Conservation (phyloP, 2,113 vertebrate species). For the Xiphophorus maculatus region DNA sequence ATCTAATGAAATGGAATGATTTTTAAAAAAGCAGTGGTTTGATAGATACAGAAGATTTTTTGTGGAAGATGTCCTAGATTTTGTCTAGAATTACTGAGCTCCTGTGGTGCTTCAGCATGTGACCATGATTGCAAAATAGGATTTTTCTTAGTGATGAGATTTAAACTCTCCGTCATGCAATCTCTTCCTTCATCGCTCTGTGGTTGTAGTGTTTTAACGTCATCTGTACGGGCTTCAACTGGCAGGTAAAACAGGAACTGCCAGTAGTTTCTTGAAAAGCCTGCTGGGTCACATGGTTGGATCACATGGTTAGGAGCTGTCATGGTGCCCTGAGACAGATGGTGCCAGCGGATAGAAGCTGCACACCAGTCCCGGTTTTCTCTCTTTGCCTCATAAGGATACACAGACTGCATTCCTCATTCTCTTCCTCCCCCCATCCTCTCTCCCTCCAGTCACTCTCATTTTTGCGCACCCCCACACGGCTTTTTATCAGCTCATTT, state of each 20-base stretch:
- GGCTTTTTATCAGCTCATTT: constrained; percentile 54
- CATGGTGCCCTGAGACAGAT: constrained; percentile 71
- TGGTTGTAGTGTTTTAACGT: constrained; percentile 30
- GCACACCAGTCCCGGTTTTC: constrained; percentile 35
- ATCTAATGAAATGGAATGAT: neutral
- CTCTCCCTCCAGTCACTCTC: constrained; percentile 21
- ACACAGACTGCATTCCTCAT: constrained; percentile 54
- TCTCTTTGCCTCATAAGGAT: constrained; percentile 36
- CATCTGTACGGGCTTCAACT: constrained; percentile 34
- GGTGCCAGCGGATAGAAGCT: constrained; percentile 66
- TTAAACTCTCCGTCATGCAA: neutral
- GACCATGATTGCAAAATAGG: neutral
- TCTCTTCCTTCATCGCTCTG: constrained; percentile 17
- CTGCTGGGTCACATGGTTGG: constrained; percentile 57
- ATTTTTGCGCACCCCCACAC: constrained; percentile 43
- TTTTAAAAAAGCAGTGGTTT: neutral
- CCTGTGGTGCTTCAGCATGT: neutral
- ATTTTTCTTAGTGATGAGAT: neutral
- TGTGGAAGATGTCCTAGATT: neutral
- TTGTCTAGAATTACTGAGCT: neutral
- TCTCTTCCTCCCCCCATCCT: constrained; percentile 31
- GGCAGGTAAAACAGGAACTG: constrained; percentile 36
- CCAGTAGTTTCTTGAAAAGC: constrained; percentile 50
- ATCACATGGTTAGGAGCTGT: constrained; percentile 71
- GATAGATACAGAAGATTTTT: neutral